Percentiles rank a stretch among this genome's conserved stretches.
Conservation (phyloP, 1,140 invertebrate genomes). For the Drosophila eugracilis region DNA sequence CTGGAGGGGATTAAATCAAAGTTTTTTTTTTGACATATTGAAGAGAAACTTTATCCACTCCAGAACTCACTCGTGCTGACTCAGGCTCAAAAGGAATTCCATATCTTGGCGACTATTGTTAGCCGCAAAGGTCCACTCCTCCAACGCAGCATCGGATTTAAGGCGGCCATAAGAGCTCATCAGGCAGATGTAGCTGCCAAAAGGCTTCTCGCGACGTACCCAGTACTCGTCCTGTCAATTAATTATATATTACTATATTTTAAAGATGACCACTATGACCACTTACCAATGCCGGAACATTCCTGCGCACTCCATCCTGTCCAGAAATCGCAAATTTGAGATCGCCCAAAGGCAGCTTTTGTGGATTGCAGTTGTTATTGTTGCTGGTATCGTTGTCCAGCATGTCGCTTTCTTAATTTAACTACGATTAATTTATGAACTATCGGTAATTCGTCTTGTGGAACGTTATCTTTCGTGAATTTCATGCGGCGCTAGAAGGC, state of each 20-base stretch:
- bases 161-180: slow-evolving; percentile 54
- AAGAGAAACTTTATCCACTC: not conserved
- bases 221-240: slow-evolving; percentile 51
- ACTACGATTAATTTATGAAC: not conserved
- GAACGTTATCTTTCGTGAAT: not conserved
- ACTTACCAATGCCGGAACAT: slow-evolving; percentile 61
- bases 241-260: no score
- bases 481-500: slow-evolving; percentile 1
- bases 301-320: slow-evolving; percentile 44
- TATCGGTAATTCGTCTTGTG: not conserved
- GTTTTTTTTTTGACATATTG: not conserved
- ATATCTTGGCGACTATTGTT: slow-evolving; percentile 66
- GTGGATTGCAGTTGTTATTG: slow-evolving; percentile 61
- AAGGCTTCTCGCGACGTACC: slow-evolving; percentile 54
- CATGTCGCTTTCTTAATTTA: slow-evolving; percentile 12
- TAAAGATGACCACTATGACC: not conserved
- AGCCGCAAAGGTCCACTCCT: slow-evolving; percentile 74
- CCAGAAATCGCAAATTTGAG: slow-evolving; percentile 45
- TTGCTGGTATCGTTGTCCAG: slow-evolving; percentile 55
- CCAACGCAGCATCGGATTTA: slow-evolving; percentile 62
- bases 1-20: slow-evolving; percentile 20
- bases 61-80: slow-evolving; percentile 65
- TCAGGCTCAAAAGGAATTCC: slow-evolving; percentile 60
- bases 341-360: slow-evolving; percentile 53
- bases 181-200: slow-evolving; percentile 64